Evolutionary conservation across 2,888 invertebrate genomes (phyloP), one percentile per base, ranked within the genome.

Genomic region (Agrotis clavis): DNA sequence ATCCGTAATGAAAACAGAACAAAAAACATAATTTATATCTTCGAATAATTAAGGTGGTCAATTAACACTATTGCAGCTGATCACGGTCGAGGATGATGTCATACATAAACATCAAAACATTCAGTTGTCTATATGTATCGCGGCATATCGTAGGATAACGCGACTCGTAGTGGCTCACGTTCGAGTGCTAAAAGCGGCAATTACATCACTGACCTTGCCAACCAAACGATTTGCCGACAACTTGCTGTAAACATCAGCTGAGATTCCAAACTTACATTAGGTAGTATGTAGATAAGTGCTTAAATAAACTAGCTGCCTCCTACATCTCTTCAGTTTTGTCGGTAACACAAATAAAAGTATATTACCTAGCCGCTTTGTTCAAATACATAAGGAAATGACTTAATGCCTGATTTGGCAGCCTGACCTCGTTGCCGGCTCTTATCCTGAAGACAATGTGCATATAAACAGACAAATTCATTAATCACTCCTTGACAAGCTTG

Each of bases 201-300:
- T 96, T 96, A 96, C 96, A 94, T 96, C 96, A 96, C 89, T 93
- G 94, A 90, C 96, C 96, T 96, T 94, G 95, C 84, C 67, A 65
- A 85, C 89, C 83, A 84, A 90, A 87, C 90, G 90, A 89, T 91
- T 90, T 91, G 89, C 89, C 85, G 86, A 86, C 89, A 90, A 89
- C 88, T 89, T 86, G 89, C 88, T 88, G 88, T 92, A 91, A 93
- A 92, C 91, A 92, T 90, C 91, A 91, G 90, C 92, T 90, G 91
- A 91, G 90, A 92, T 92, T 93, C 88, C 79, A 84, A 88, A 87
- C 82, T 85, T 76, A 71, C 82, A 76, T 70, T 81, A 75, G 16
- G 56, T 71, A 60, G 2, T 47, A 54, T 11, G 19, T 53, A 68
- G 5, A 16, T 67, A 75, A 65, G 63, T 69, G 71, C 60, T 82